These are phyloP conservation scores for Drosophila guanche DNA, from an alignment of 1,140 invertebrate species.

Conservation along the genomic window DNA sequence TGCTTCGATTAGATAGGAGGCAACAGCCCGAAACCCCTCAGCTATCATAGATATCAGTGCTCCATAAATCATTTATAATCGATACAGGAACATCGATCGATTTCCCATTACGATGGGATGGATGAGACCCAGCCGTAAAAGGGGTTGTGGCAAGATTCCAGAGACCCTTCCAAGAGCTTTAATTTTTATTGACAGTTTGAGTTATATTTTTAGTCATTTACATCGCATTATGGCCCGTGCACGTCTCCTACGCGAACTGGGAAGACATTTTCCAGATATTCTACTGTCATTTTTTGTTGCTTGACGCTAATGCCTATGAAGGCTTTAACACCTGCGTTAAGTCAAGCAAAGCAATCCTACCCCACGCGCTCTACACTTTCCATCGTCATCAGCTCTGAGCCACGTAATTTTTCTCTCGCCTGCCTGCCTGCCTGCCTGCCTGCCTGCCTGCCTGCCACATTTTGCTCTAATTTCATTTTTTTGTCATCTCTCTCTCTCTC, in stretches of 20 bases:
- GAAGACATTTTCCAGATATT: too few relatives aligned
- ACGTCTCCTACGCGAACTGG: background rate
- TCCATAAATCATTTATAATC: conserved; percentile 5
- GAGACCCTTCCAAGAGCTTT: too few relatives aligned
- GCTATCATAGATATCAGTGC: too few relatives aligned
- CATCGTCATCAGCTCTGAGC: conserved; percentile 23
- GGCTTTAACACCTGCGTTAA: conserved; percentile 46
- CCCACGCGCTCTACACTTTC: conserved; percentile 23
- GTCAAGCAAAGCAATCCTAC: conserved; percentile 6
- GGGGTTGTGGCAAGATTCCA: background rate
- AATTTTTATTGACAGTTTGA: conserved; percentile 29
- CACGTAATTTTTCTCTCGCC: conserved; percentile 54
- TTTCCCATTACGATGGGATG: conserved; percentile 1
- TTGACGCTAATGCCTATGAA: conserved; percentile 41
- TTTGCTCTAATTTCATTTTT: conserved; percentile 75
- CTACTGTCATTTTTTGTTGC: background rate
- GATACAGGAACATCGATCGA: conserved; percentile 22
- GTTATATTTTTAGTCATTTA: conserved; percentile 39
- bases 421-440: conserved; percentile 44
- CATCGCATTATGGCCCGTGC: conserved; percentile 30
- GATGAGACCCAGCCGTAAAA: background rate
- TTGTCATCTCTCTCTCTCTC: conserved; percentile 15
- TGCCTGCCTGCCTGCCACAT: conserved; percentile 45
- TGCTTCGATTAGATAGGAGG: too few relatives aligned
- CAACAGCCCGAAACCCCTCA: too few relatives aligned